Percentiles rank a stretch among this genome's conserved stretches.
These are phyloP conservation scores for Dendrophyllia cribrosa DNA, from an alignment of 64 coral and sea anemone genomes.

Conservation along the genomic window DNA sequence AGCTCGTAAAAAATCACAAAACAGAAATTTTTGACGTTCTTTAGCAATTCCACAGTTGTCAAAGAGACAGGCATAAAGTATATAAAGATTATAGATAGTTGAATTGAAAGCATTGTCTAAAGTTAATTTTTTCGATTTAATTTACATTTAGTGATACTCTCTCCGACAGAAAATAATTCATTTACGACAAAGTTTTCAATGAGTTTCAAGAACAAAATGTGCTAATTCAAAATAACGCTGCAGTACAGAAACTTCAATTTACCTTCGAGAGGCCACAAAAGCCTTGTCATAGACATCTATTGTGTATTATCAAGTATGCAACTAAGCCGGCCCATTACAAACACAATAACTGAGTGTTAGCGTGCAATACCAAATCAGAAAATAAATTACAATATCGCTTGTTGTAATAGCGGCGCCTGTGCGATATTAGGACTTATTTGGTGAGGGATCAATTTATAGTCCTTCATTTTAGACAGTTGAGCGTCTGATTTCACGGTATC, in stretches of 20 bases:
- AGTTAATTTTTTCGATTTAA: background rate
- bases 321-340: background rate
- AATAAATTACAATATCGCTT: background rate
- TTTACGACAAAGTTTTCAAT: background rate
- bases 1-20: background rate
- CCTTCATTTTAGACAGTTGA: background rate
- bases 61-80: background rate
- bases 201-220: background rate
- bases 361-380: background rate
- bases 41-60: slow-evolving; percentile 2
- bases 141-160: background rate
- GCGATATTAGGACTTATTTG: background rate
- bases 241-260: background rate
- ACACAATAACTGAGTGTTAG: slow-evolving; percentile 19
- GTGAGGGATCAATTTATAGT: background rate
- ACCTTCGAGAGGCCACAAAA: background rate
- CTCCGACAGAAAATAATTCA: background rate
- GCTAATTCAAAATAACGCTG: background rate
- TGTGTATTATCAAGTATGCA: background rate
- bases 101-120: background rate
- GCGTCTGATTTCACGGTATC: background rate
- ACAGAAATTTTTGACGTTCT: background rate
- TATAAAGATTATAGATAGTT: background rate
- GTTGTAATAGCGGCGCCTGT: background rate
- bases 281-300: background rate